These are phyloP conservation scores for Himalopsyche phryganea DNA, from an alignment of 1,140 invertebrate species.

Conservation along the genomic window DNA sequence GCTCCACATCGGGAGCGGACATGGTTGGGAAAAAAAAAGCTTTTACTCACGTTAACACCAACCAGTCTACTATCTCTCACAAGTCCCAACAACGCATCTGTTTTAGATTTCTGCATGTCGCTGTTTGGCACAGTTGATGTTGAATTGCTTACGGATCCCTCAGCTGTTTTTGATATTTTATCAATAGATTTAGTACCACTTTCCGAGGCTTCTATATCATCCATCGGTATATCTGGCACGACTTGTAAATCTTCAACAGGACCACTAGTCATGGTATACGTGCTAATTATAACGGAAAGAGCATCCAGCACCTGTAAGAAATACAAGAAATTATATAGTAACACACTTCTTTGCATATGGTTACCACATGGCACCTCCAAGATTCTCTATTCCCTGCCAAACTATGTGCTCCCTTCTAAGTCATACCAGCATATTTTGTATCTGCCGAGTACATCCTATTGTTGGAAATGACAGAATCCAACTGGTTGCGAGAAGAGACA, in stretches of 20 bases:
- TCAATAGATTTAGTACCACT: slow-evolving; percentile 2
- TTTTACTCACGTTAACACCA: too few species aligned
- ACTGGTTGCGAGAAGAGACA: too few species aligned
- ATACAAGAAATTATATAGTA: neutral
- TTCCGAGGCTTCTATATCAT: slow-evolving; percentile 31
- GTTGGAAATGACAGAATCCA: too few species aligned
- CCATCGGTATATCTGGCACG: slow-evolving; percentile 44
- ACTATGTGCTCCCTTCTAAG: too few species aligned
- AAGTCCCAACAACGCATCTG: slow-evolving; percentile 16
- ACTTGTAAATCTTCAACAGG: slow-evolving; percentile 48
- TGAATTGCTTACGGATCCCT: neutral
- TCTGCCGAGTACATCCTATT: too few species aligned
- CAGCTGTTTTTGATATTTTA: slow-evolving; percentile 1
- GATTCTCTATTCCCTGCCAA: too few species aligned
- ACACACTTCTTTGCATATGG: too few species aligned
- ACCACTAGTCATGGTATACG: slow-evolving; percentile 42
- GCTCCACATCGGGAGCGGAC: too few species aligned
- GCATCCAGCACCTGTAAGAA: slow-evolving; percentile 46
- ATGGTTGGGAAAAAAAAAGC: too few species aligned
- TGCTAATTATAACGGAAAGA: slow-evolving; percentile 47
- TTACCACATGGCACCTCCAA: too few species aligned
- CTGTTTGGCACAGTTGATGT: neutral
- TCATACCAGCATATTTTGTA: too few species aligned
- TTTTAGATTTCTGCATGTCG: slow-evolving; percentile 8
- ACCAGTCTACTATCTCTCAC: slow-evolving; percentile 40